Base-by-base conservation (phyloP, 2,797 vertebrate species). In the Mus minutoides region DNA sequence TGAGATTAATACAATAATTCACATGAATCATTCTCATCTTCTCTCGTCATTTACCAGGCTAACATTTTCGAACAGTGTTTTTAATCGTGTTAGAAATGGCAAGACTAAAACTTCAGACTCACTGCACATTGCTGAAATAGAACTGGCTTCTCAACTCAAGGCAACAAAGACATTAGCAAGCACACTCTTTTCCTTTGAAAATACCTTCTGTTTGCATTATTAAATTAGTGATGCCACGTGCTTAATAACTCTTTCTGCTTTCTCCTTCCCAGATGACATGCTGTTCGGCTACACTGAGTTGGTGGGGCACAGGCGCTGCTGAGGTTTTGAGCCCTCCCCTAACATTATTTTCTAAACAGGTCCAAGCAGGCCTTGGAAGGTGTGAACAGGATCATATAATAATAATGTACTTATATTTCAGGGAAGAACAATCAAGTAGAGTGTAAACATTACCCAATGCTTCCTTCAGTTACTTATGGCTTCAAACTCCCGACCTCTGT, bases 291-390 rank as follows among this genome's bases (percentile, higher is more conserved):
- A 62, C 40, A 0, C 69, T 69, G 88, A 92, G 54, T 58, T 79
- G 86, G 9, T 6, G 64, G 82, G 90, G 87, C 34, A 56, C 78
- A 34, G n/a, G 64, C 67, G 24, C 0, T 87, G 78, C 77, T 40
- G 95, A 95, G 88, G 17, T 62, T 94, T 94, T 79, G 86, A 95
- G 77, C 82, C 19, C 54, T 93, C 78, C 97, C 46, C 77, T 92
- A 83, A 64, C 92, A 40, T 94, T 95, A 31, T 90, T 97, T 79
- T 88, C 88, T 67, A 52, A 96, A 94, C 98, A 96, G 97, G 98
- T 37, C 97, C 98, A 97, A 98, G 89, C 98, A 98, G 67, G 98
- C 96, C 98, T 97, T n/a, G 46, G 0, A 90, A 92, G 87, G n/a
- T 93, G 60, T 92, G 94, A 97, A 96, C 94, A 92, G 90, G 90